Conservation (phyloP, 1,140 invertebrate genomes). For the Antheraea mylitta region DNA sequence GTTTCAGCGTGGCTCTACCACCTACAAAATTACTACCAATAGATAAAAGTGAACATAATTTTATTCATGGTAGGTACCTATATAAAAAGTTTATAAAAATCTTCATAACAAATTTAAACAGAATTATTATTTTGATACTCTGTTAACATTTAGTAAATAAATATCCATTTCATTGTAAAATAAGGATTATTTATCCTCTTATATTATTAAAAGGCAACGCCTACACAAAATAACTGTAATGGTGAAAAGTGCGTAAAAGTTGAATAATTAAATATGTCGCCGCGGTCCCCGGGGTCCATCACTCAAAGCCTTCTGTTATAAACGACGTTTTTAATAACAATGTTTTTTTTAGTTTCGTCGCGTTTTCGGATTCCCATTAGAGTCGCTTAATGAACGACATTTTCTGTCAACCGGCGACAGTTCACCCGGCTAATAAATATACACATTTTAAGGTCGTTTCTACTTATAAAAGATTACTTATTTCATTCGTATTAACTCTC, state of each 20-base stretch:
- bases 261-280: constrained; percentile 20
- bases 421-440: constrained; percentile 17
- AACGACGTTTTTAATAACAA: constrained; percentile 37
- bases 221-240: not conserved
- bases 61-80: too few species aligned
- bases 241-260: not conserved
- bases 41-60: too few species aligned
- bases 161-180: too few species aligned
- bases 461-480: constrained; percentile 11
- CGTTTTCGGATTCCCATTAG: constrained; percentile 59
- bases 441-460: constrained; percentile 16
- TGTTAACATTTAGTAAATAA: too few species aligned
- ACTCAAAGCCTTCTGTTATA: constrained; percentile 25
- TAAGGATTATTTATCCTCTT: not conserved
- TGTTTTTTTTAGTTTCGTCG: constrained; percentile 48
- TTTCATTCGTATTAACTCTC: not conserved
- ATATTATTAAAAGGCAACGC: not conserved
- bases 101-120: too few species aligned
- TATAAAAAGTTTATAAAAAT: too few species aligned
- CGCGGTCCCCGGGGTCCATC: constrained; percentile 37
- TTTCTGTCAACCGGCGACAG: constrained; percentile 21
- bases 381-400: constrained; percentile 44
- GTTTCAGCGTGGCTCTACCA: too few species aligned
- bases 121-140: too few species aligned
- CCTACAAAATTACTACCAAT: too few species aligned